Evolutionary conservation across 2,888 invertebrate genomes (phyloP).

Genomic region (Loripinus fragilis): DNA sequence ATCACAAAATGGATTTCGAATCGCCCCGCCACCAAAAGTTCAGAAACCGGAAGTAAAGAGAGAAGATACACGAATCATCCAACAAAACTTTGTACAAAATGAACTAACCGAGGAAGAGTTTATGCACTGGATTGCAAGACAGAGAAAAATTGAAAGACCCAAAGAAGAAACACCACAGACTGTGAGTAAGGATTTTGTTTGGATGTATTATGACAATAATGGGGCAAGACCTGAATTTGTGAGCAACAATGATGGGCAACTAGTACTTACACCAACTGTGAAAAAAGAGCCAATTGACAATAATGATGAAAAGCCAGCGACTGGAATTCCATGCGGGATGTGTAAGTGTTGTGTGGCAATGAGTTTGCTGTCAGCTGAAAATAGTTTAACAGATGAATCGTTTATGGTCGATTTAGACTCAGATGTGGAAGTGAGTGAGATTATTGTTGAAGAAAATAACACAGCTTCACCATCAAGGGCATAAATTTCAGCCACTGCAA

Average conservation of each 20-base stretch:
- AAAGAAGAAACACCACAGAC: neutral
- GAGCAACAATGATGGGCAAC: neutral
- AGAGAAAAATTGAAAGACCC: constrained; percentile 45
- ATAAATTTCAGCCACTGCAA: too few species aligned
- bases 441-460: neutral
- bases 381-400: neutral
- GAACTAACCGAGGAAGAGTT: constrained; percentile 73
- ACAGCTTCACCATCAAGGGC: neutral
- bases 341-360: constrained; percentile 58
- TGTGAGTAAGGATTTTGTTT: constrained; percentile 43
- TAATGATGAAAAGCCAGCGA: neutral
- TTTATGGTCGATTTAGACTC: constrained; percentile 4
- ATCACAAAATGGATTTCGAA: neutral
- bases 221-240: constrained; percentile 9
- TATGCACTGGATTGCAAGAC: constrained; percentile 50
- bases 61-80: neutral
- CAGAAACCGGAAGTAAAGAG: constrained; percentile 13
- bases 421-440: constrained; percentile 3
- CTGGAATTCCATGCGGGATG: constrained; percentile 51
- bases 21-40: neutral
- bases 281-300: neutral
- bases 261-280: neutral
- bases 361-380: constrained; percentile 22
- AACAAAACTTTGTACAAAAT: constrained; percentile 64
- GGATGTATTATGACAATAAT: constrained; percentile 51